Evolutionary conservation across 2,888 invertebrate genomes (phyloP), one percentile per base, ranked within the genome.

Genomic region (Ptilodon capucinus): DNA sequence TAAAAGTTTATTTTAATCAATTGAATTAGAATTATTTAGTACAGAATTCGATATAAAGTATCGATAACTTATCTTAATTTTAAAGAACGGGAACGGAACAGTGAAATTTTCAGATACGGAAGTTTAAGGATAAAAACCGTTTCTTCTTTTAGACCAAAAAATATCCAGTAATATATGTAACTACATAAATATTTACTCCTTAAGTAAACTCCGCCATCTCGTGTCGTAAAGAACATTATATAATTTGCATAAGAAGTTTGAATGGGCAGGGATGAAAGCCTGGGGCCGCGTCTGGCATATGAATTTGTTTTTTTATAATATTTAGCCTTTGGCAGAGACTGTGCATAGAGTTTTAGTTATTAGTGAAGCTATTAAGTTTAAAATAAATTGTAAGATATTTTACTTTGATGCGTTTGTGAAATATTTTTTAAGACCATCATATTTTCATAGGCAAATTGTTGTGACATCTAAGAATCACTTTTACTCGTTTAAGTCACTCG

Each of bases 221-320:
- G 81, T 85, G 84, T 86, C 86, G 77, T 86, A 85, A 86, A 86
- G 82, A 81, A 86, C 86, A 85, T 86, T 84, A 86, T 79, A 79
- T 82, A 85, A 89, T 90, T 87, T 88, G 85, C 89, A 88, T 90
- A 89, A 88, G 87, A 88, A 86, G 84, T 88, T 87, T 78, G 82
- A 86, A 88, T 86, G 86, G 84, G 80, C 81, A 75, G 70, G 81
- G 83, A 79, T 87, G 85, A 89, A 86, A 88, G 88, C 87, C 74
- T 74, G 52, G 75, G 71, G 81, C 76, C 82, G 79, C 85, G 83
- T 76, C 81, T 80, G 84, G 89, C 87, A 87, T 89, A 80, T 80
- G 86, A 88, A 88, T 88, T 79, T 83, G 83, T 84, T 65, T 82
- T 82, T 86, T 86, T 84, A 25, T 25, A 74, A 79, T 77, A 81